Conservation (phyloP, 2,797 vertebrate genomes). For the Erpetoichthys calabaricus region DNA sequence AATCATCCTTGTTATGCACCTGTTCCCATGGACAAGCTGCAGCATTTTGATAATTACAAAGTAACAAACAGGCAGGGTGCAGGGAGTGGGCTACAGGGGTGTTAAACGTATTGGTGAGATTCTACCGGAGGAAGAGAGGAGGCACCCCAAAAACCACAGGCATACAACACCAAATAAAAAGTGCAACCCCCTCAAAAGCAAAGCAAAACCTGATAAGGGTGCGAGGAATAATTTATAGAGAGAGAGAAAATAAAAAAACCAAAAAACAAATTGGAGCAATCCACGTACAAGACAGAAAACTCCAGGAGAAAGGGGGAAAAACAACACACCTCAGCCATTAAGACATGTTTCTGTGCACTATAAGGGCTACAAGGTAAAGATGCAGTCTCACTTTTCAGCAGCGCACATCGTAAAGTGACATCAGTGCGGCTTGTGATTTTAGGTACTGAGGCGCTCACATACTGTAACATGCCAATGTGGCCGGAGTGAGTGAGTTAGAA, state of each 20-base stretch:
- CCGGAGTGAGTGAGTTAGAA: too few species aligned
- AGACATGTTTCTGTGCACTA: conserved; percentile 42
- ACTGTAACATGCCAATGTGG: too few species aligned
- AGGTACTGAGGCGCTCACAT: too few species aligned
- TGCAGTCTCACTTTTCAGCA: conserved; percentile 40
- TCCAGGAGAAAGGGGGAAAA: not conserved
- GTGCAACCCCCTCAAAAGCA: conserved; percentile 29
- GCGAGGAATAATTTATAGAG: conserved; percentile 10
- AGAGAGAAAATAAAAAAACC: conserved; percentile 3
- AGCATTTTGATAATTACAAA: too few species aligned
- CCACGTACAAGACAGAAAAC: conserved; percentile 3
- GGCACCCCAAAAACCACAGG: conserved; percentile 22
- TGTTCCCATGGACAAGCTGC: too few species aligned
- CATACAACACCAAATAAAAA: conserved; percentile 25
- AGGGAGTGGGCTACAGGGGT: not conserved
- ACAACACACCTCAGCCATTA: conserved; percentile 24
- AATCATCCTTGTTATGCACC: too few species aligned
- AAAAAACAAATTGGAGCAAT: conserved; percentile 8
- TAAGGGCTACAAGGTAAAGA: conserved; percentile 41
- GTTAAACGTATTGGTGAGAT: not conserved
- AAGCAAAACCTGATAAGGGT: conserved; percentile 21
- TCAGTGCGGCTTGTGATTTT: too few species aligned
- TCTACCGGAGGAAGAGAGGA: conserved; percentile 7
- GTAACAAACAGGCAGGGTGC: not conserved
- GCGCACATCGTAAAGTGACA: too few species aligned